Base-by-base conservation (phyloP, 2,888 invertebrate genomes). In the Eupithecia insigniata region DNA sequence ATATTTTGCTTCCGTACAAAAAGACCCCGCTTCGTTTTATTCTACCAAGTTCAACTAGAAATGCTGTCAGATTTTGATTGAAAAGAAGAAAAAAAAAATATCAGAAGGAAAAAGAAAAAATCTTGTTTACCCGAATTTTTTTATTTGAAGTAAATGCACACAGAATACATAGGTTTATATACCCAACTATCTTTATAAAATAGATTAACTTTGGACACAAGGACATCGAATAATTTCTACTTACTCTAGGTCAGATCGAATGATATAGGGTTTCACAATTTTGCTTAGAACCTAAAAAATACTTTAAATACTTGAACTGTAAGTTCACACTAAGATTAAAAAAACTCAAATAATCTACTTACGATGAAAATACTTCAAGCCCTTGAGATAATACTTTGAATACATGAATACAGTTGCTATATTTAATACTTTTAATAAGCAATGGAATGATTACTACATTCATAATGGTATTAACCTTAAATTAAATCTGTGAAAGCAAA, bases 101-200 rank as follows among this genome's bases (percentile, higher is more conserved):
- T n/a, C n/a, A n/a, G n/a, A n/a, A n/a, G n/a, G n/a, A n/a, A n/a
- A 12, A 55, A n/a, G 22, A 14, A 68, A 36, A 16, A 30, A 58
- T 62, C 26, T 55, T 55, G 55, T 55, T 66, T 70, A 58, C 58
- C 69, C 66, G 68, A 71, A 71, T 66, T 62, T 66, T 71, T 75
- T 72, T 87, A 87, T 85, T 87, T 78, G 68, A 83, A 83, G 80
- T 81, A 83, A 82, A 81, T 78, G 72, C 81, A 85, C 77, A 79
- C 79, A 74, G 67, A 75, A 79, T 77, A 85, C 80, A 82, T 69
- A 43, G 28, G 32, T 22, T 34, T 60, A 32, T n/a, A 39, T 39
- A 46, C 34, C 16, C 62, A 62, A 69, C 46, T 51, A 64, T 34
- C 1, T 55, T 61, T 26, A 55, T 46, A 46, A 51, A 62, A 26